Base-by-base conservation (phyloP, 2,113 vertebrate genomes). In the Percina caprodes region DNA sequence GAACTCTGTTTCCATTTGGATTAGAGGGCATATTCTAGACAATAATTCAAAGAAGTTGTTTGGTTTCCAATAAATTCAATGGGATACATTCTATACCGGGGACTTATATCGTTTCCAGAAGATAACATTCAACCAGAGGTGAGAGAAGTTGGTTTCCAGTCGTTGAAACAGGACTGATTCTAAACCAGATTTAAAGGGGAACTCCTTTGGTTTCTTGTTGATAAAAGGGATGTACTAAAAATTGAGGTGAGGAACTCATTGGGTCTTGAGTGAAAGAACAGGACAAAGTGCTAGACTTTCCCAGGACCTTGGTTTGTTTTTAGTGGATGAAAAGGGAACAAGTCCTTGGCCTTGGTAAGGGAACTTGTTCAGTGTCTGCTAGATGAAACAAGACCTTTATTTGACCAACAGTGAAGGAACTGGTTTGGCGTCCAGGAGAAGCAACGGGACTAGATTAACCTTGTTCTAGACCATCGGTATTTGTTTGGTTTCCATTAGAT, bases 331-430 rank as follows among this genome's bases (percentile, higher is more conserved):
- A 49, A 18, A 35, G 5, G 15, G 46, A n/a, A 3, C 46, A 48
- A 48, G 46, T 48, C 14, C 14, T 3, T 15, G 14, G 70, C 69
- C 35, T 30, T 30, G 30, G 48, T 9, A 46, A 2, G 23, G 77
- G 56, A 58, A 63, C 66, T 69, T 73, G 67, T 83, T 70, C 30
- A 21, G 80, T 85, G 39, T 83, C 80, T 45, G 74, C 39, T 11
- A 79, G 63, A 4, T 42, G 42, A 5, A 74, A 81, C 19, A 11
- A 12, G n/a, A 42, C 19, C 3, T 49, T 49, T 49, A 6, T 33
- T 33, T 33, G 33, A 33, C 33, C 33, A 33, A 33, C 33, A 33
- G 33, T 35, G 33, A 35, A 35, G 33, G 33, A 35, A 35, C 46
- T 48, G 46, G 46, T 48, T 48, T 15, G 14, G 46, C 13, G 8